Base-by-base conservation (phyloP, 2,888 invertebrate genomes). In the Myopa tessellatipennis region DNA sequence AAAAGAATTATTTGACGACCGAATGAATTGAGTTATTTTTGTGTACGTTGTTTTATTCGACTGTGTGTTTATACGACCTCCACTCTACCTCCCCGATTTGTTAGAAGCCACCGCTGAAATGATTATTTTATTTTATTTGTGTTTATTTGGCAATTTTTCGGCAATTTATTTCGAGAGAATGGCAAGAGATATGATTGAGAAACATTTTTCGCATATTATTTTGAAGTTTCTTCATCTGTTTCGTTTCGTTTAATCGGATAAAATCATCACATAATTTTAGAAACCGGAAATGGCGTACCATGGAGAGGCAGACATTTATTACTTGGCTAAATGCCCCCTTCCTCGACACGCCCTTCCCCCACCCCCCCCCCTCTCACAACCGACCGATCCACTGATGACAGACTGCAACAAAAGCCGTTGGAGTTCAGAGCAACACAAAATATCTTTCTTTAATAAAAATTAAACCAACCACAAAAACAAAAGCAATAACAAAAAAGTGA, bases 11-110 rank as follows among this genome's bases (percentile, higher is more conserved):
- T 58, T 75, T 67, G 67, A 75, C 52, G 74, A 75, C 55, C 55
- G 74, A 75, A 38, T 75, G 69, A 75, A 75, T 69, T 75, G 40
- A 60, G 52, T 75, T 75, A 58, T 68, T 74, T 74, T 63, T 26
- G 63, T 34, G 26, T 12, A 16, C 34, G 74, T 52, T 65, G 74
- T 36, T 52, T 12, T 65, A 40, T 38, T 58, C 38, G 58, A 58
- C 18, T 34, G 45, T 36, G 34, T 16, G 36, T 34, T 14, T 34
- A 65, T 36, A 16, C 36, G 63, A 36, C 63, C 26, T 65, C 52
- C 10, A 8, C 26, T 16, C 45, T 12, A 14, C 67, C 58, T 12
- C 58, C 38, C 14, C 67, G 4, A 26, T 26, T 40, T 38, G 40
- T n/a, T 38, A 14, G 16, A 14, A 26, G 5, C n/a, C 34, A 36